Base-by-base conservation (phyloP, 2,797 vertebrate genomes). In the Cirrhinus molitorella region DNA sequence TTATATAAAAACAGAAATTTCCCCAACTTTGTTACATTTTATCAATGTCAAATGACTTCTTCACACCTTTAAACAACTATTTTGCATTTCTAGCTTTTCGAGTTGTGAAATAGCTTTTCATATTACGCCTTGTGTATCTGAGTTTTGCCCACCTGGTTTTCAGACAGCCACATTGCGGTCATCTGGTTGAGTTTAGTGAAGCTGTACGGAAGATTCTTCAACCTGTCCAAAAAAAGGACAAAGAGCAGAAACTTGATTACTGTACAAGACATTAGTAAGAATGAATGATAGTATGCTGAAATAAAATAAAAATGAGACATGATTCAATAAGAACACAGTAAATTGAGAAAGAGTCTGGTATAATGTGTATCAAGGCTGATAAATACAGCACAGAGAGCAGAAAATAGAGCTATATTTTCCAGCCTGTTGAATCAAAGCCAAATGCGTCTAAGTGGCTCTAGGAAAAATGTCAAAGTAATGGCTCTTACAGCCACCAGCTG, bases 81-180 rank as follows among this genome's bases (percentile, higher is more conserved):
- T 55, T 55, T n/a, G 19, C 25, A 45, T 70, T 70, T 68, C 12
- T 21, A 68, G 12, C 40, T 23, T 68, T 12, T 43, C 1, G 40
- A n/a, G n/a, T n/a, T n/a, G n/a, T n/a, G n/a, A n/a, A n/a, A n/a
- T n/a, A n/a, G 13, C 25, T 61, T 59, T 14, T 25, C 23, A 2
- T 5, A 4, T 34, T 66, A 19, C 23, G 13, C 5, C 37, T 3
- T 16, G 72, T 13, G 3, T 37, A 23, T 21, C 21, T 65, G n/a
- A 63, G 12, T 7, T 51, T 31, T 71, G 7, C 90, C 89, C 88
- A 99, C 98, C 97, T 99, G 98, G 91, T 99, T 99, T 93, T 99
- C 98, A 79, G 98, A 99, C 72, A 99, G 95, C 98, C 98, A 99
- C 97, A 99, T 98, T 16, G 98, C 98, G 67, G 98, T 99, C 92